Evolutionary conservation across 2,888 invertebrate species (phyloP), one percentile per base, ranked within the genome.

Genomic region (Ochropacha duplaris): DNA sequence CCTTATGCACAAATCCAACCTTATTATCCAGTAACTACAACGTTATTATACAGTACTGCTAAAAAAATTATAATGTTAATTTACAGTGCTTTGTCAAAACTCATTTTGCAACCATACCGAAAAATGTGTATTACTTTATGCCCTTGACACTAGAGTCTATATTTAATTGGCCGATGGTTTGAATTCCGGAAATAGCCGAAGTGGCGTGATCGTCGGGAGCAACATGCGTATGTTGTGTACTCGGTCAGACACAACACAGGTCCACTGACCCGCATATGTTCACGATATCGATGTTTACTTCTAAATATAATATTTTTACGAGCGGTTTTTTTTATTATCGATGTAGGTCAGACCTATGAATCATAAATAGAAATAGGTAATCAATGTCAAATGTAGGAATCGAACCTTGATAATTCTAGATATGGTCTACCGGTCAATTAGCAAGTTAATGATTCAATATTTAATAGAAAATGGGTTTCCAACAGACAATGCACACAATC

Each of bases 181-280:
- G 59, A 69, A 69, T 71, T 70, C 71, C 81, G 82, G 80, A 82
- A 81, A 83, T 82, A 82, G 71, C 69, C 54, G 69, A 62, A 67
- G 87, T 91, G 89, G 90, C 88, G 88, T 90, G 91, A 91, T 87
- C 71, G 71, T 78, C 79, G 82, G 82, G 81, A 81, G 76, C 60
- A 60, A 71, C 66, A 57, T 61, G 74, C 78, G 78, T 72, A 66
- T 72, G 2, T 8, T 2, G 9, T 9, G 6, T 31, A 12, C 31
- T 12, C 12, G 6, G 31, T 79, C n/a, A n/a, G n/a, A n/a, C n/a
- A n/a, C n/a, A n/a, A n/a, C 84, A 83, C 82, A 80, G 81, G 80
- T 84, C 84, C 80, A 83, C 81, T 89, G 88, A 87, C 88, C 87
- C 76, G 83, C 72, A 84, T 85, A 79, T 65, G 64, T 68, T 24